These are phyloP conservation scores for Syndactyla subalaris DNA, from an alignment of 2,797 vertebrate species.

Conservation along the genomic window DNA sequence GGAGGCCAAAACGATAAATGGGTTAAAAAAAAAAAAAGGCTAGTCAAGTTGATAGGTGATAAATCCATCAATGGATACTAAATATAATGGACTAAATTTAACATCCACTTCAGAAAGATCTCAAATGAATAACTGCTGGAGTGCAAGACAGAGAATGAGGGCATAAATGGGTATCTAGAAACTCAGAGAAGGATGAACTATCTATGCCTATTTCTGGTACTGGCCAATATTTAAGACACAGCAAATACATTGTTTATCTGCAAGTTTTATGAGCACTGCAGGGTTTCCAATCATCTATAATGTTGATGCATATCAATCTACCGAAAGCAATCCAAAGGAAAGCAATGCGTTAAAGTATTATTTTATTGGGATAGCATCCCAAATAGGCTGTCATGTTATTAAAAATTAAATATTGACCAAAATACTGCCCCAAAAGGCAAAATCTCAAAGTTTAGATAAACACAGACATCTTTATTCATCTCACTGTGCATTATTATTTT, in stretches of 20 bases:
- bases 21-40: not conserved
- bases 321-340: not conserved
- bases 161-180: not conserved
- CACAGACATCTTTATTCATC: not conserved
- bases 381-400: not conserved
- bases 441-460: not conserved
- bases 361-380: not conserved
- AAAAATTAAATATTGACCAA: not conserved
- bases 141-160: not conserved
- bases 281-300: not conserved
- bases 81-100: slow-evolving; percentile 48
- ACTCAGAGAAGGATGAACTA: not conserved
- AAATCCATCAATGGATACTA: not conserved
- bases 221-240: not conserved
- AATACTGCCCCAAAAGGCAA: not conserved
- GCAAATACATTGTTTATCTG: not conserved
- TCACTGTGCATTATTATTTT: not conserved
- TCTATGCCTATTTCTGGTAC: not conserved
- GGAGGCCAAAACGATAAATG: not conserved
- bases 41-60: slow-evolving; percentile 2
- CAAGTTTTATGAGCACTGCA: not conserved
- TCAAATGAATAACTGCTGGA: not conserved
- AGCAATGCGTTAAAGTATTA: not conserved
- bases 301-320: not conserved
- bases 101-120: not conserved